Evolutionary conservation across 2,113 vertebrate genomes (phyloP).

Genomic region (Hippocampus zosterae): DNA sequence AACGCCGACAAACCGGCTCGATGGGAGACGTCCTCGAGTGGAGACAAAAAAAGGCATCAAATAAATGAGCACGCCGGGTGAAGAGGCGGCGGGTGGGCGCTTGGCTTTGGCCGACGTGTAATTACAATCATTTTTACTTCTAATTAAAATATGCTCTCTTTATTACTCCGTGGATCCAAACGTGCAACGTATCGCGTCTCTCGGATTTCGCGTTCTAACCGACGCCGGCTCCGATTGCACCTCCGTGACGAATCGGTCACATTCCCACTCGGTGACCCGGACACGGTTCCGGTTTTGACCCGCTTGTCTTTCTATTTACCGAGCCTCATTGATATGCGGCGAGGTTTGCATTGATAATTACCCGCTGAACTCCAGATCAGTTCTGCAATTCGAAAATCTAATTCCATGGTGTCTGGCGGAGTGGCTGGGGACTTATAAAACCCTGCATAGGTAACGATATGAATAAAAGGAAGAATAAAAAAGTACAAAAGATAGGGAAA

Average conservation of each 20-base stretch:
- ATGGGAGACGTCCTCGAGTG: background rate
- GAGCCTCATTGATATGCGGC: conserved; percentile 9
- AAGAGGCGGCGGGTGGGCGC: conserved; percentile 4
- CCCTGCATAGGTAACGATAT: background rate
- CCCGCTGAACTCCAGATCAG: conserved; percentile 9
- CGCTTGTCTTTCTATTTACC: background rate
- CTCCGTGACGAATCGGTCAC: conserved; percentile 1
- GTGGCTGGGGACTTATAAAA: conserved; percentile 2
- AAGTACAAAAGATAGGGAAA: background rate
- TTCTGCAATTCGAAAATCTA: conserved; percentile 9
- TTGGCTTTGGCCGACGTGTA: conserved; percentile 8
- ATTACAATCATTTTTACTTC: background rate
- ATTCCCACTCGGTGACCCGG: conserved; percentile 1
- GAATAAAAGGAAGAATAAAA: background rate
- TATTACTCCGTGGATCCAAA: background rate
- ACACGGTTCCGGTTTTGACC: background rate
- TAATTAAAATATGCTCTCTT: background rate
- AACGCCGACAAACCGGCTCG: background rate
- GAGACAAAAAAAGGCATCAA: background rate
- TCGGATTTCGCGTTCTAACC: background rate
- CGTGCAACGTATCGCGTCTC: background rate
- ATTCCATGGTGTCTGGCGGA: conserved; percentile 2
- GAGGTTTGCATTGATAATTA: conserved; percentile 12
- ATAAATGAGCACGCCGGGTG: conserved; percentile 3
- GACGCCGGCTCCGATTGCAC: background rate